phyloP scores from a whole-genome alignment of 2,797 vertebrate genomes.

The Rhabdomys pumilio region DNA sequence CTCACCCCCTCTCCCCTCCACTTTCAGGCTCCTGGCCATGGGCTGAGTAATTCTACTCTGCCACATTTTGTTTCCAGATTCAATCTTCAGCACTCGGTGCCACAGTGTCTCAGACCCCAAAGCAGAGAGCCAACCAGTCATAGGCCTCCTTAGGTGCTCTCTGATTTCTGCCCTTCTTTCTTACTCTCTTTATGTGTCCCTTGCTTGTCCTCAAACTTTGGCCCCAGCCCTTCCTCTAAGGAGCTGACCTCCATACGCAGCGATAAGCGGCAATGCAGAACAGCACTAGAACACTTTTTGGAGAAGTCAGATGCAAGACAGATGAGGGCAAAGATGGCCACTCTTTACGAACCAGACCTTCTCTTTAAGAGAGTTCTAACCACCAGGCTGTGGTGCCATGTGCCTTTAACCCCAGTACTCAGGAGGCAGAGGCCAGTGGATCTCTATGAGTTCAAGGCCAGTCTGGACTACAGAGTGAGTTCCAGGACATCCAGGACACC shows the following conservation, averaged over 20 bases:
- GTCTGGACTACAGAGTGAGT: background rate
- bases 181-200: background rate
- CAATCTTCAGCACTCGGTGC: background rate
- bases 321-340: background rate
- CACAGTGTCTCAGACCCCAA: background rate
- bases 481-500: background rate
- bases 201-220: background rate
- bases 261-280: background rate
- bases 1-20: background rate
- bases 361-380: conserved; percentile 22
- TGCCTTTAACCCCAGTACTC: background rate
- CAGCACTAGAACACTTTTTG: background rate
- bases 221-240: background rate
- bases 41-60: background rate
- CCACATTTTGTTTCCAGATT: background rate
- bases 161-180: background rate
- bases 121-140: background rate
- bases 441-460: background rate
- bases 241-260: background rate
- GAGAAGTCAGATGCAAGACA: conserved; percentile 1
- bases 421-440: background rate
- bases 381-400: background rate
- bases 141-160: background rate
- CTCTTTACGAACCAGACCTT: conserved; percentile 29
- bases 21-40: background rate